phyloP scores from a whole-genome alignment of 2,888 invertebrate genomes.

The Aphidius colemani region DNA sequence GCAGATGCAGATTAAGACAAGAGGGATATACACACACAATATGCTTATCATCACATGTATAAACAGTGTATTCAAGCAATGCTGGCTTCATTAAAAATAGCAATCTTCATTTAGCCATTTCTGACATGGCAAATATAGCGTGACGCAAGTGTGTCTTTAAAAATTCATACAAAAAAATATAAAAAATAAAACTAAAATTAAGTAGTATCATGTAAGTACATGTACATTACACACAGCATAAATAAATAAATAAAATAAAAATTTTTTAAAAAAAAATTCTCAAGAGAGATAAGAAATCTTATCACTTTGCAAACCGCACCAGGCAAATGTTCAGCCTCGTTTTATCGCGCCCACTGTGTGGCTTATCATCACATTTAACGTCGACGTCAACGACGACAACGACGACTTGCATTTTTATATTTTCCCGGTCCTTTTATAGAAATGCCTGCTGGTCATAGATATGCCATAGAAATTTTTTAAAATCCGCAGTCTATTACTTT shows the following conservation, averaged over 20 bases:
- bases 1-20: background rate
- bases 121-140: conserved; percentile 18
- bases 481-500: too few species aligned
- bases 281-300: conserved; percentile 54
- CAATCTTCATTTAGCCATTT: conserved; percentile 42
- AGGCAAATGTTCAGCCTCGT: conserved; percentile 52
- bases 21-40: background rate
- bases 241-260: too few species aligned
- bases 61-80: conserved; percentile 39
- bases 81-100: conserved; percentile 54
- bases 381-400: background rate
- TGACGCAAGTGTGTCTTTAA: too few species aligned
- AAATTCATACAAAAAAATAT: conserved; percentile 28
- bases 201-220: too few species aligned
- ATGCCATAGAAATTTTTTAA: background rate
- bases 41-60: conserved; percentile 23
- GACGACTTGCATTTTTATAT: conserved; percentile 27
- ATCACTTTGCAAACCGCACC: conserved; percentile 36
- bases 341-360: conserved; percentile 39
- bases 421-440: conserved; percentile 16
- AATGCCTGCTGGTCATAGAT: conserved; percentile 16
- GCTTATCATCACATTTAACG: conserved; percentile 18
- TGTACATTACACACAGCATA: too few species aligned
- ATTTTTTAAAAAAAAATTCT: conserved; percentile 35
- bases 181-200: background rate